Evolutionary conservation across 2,797 vertebrate genomes (phyloP), one percentile per base, ranked within the genome.

Genomic region (Cynopterus sphinx): DNA sequence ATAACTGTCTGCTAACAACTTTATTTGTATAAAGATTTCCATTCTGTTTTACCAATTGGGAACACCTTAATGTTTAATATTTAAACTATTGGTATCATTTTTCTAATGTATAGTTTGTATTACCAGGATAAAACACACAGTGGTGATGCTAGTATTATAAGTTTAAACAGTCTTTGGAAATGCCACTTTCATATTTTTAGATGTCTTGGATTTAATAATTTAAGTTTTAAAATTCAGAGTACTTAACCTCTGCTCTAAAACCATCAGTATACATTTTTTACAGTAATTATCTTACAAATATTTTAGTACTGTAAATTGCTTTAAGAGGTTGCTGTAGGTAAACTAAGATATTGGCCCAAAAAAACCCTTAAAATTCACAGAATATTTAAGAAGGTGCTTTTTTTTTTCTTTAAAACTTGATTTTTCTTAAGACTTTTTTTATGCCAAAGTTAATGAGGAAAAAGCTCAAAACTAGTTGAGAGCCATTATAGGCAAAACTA

Each of bases 1-100:
- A 0, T 41, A 78, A 81, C n/a, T 53, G n/a, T 36, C 82, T 86
- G 39, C 61, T 81, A 55, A 71, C 78, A 71, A 88, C 84, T 71
- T 75, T 73, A 65, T 65, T 88, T 81, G n/a, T 70, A 71, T 82
- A 75, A 77, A 93, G 83, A 95, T 96, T 97, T 97, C 92, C 92
- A 95, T 94, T 95, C 75, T 96, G 75, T 93, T 96, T 96, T 89
- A 93, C 79, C 77, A 97, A 95, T 94, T 96, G 95, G 96, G 57
- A 97, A 89, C 87, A 86, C 39, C 26, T 95, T 90, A 85, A 85
- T 97, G 96, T 98, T 97, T 97, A 96, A 96, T 96, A 97, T 96
- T 96, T 97, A 97, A 98, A 98, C 97, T 95, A 49, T 22, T 87
- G 70, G 93, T 97, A 96, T 92, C 88, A 89, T 96, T 97, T 96